These are phyloP conservation scores for Agapostemon virescens DNA, from an alignment of 2,888 invertebrate genomes.

Conservation along the genomic window DNA sequence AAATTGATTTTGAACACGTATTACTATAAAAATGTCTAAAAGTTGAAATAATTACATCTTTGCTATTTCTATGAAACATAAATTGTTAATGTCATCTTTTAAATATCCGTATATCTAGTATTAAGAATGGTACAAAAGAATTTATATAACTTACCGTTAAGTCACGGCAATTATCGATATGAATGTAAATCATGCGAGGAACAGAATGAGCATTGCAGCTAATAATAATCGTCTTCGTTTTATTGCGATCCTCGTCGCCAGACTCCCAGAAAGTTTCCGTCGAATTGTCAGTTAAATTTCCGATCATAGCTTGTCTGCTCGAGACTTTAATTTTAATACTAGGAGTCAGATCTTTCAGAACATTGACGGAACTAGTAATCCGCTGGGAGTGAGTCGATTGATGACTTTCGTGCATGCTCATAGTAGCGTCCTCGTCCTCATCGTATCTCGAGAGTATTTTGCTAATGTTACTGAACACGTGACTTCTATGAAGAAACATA, in stretches of 20 bases:
- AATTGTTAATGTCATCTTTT: background rate
- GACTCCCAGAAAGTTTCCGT: constrained; percentile 99
- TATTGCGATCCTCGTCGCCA: constrained; percentile 97
- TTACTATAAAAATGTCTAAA: background rate
- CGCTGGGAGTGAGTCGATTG: constrained; percentile 80
- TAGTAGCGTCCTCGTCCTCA: constrained; percentile 85
- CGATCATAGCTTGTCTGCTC: constrained; percentile 96
- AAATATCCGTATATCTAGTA: background rate
- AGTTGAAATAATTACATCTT: background rate
- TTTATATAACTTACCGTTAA: constrained; percentile 86
- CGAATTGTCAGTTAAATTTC: constrained; percentile 94
- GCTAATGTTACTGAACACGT: constrained; percentile 97
- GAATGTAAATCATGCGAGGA: constrained; percentile 90
- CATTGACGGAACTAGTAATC: constrained; percentile 83
- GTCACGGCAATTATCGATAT: constrained; percentile 97
- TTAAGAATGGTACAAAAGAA: background rate
- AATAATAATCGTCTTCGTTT: constrained; percentile 92
- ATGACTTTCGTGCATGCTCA: constrained; percentile 84
- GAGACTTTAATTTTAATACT: constrained; percentile 92
- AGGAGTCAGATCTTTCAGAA: constrained; percentile 88
- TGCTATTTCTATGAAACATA: background rate
- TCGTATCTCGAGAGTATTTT: constrained; percentile 96
- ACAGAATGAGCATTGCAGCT: constrained; percentile 84
- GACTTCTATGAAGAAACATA: constrained; percentile 93
- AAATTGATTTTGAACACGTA: background rate